A percentile compares a stretch with the other conserved stretches of the same genome.
phyloP scores from a whole-genome alignment of 2,797 vertebrate genomes.

The Okamejei kenojei region DNA sequence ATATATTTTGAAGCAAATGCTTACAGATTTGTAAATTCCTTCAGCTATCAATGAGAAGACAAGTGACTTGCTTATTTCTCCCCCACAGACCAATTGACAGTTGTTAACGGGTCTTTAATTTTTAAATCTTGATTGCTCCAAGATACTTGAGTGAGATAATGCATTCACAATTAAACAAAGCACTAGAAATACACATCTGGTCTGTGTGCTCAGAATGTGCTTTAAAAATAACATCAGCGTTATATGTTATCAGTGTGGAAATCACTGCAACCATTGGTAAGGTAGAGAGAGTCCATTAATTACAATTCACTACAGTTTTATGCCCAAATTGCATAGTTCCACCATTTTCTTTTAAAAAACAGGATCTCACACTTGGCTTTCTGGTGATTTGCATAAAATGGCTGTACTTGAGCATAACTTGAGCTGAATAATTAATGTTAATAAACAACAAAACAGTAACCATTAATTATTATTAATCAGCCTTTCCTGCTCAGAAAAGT shows the following conservation, averaged over 20 bases:
- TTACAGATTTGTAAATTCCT: background rate
- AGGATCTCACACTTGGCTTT: background rate
- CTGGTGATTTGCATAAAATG: background rate
- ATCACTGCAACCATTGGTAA: background rate
- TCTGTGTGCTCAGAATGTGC: background rate
- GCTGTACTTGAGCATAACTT: background rate
- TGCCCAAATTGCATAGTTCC: background rate
- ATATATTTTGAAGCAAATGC: background rate
- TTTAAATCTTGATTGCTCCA: background rate
- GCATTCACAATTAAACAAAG: background rate
- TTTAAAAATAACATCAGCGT: background rate
- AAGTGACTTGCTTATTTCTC: background rate
- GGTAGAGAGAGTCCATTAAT: background rate
- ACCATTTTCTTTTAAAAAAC: background rate
- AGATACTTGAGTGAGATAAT: background rate
- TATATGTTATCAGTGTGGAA: background rate
- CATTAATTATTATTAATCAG: background rate
- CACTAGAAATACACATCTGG: background rate
- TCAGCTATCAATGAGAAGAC: background rate
- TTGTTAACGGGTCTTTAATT: background rate
- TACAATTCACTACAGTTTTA: background rate
- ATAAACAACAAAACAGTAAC: background rate
- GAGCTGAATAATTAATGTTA: background rate
- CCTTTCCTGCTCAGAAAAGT: too few relatives aligned
- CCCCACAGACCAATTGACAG: background rate